Percentiles rank a stretch among this genome's conserved stretches.
Conservation (phyloP, 1,140 invertebrate species). For the Lucilia cuprina region DNA sequence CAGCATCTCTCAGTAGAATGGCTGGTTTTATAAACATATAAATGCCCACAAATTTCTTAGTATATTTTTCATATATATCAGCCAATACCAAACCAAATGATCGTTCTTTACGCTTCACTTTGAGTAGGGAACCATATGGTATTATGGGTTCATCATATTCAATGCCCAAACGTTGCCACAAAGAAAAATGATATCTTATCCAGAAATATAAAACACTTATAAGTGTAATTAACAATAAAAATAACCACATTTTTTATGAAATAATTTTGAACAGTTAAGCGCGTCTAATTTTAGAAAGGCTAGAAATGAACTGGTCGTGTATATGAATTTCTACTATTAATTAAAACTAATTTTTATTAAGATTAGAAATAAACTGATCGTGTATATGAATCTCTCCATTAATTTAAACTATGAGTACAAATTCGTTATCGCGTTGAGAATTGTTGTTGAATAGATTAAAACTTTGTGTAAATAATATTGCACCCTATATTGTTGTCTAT, state of each 20-base stretch:
- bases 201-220: background rate
- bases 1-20: conserved; percentile 63
- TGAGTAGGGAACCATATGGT: conserved; percentile 49
- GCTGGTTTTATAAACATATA: conserved; percentile 53
- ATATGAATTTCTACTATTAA: background rate
- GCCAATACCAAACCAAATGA: conserved; percentile 46
- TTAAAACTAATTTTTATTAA: background rate
- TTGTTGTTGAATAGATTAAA: too few relatives aligned
- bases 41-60: conserved; percentile 48
- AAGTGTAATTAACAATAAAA: background rate
- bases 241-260: conserved; percentile 16
- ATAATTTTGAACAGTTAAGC: background rate
- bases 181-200: conserved; percentile 44
- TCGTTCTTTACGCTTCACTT: conserved; percentile 39
- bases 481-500: too few relatives aligned
- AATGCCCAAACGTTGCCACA: conserved; percentile 51
- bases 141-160: conserved; percentile 45
- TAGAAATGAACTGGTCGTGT: background rate
- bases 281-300: background rate
- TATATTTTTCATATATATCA: conserved; percentile 48
- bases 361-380: background rate
- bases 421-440: background rate
- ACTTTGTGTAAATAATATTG: too few relatives aligned
- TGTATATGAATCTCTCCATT: background rate
- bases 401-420: background rate